A percentile compares a stretch with the other conserved stretches of the same genome.
Evolutionary conservation across 2,113 vertebrate species (phyloP).

Genomic region (Varanus salvator): DNA sequence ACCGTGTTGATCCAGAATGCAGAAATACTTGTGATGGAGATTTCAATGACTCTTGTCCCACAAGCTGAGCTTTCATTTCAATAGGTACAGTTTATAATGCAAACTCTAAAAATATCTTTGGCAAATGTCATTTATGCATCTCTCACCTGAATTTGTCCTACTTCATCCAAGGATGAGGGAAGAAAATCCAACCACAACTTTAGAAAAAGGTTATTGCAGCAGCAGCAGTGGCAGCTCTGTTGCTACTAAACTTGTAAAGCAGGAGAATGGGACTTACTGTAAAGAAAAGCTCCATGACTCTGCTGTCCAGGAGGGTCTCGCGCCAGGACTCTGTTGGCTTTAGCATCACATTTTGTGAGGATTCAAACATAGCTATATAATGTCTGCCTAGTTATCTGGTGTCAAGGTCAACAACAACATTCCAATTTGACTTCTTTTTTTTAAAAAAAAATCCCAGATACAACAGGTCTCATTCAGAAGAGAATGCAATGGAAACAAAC

Average conservation of each 20-base stretch:
- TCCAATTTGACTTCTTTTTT: conserved; percentile 76
- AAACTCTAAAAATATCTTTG: neutral
- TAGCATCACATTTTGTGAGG: conserved; percentile 97
- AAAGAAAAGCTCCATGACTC: conserved; percentile 99
- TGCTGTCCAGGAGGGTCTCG: conserved; percentile 95
- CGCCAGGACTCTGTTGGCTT: conserved; percentile 99
- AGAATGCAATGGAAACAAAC: conserved; percentile 84
- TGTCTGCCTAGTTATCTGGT: conserved; percentile 96
- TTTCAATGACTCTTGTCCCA: neutral
- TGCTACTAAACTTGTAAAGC: conserved; percentile 47
- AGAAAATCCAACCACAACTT: conserved; percentile 42
- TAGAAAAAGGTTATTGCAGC: conserved; percentile 30
- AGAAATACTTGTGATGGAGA: neutral
- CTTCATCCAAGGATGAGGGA: conserved; percentile 55
- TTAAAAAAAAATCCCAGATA: conserved; percentile 78
- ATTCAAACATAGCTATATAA: conserved; percentile 99
- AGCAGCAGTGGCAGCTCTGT: conserved; percentile 48
- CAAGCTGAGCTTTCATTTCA: neutral
- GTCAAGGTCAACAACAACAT: conserved; percentile 97
- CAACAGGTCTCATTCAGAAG: conserved; percentile 80
- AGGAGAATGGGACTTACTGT: conserved; percentile 87
- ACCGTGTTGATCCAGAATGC: neutral
- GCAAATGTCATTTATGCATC: neutral
- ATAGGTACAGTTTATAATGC: neutral
- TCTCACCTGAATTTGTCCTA: conserved; percentile 64